A percentile compares a stretch with the other conserved stretches of the same genome.
Evolutionary conservation across 1,140 invertebrate species (phyloP).

Genomic region (Papilio dardanus): DNA sequence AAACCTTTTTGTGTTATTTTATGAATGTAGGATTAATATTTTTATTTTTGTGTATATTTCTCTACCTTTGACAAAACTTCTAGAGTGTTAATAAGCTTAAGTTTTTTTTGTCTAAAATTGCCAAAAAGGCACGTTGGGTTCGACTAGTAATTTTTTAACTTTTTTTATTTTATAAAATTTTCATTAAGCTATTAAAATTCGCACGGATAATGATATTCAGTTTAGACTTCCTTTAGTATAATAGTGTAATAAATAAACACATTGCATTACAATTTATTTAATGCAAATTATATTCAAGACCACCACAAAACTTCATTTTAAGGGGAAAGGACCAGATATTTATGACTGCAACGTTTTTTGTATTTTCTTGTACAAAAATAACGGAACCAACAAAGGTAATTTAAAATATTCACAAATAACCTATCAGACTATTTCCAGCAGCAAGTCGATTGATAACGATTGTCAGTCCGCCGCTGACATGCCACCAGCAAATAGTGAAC

Average conservation of each 20-base stretch:
- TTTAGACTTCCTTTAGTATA: neutral
- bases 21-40: no score
- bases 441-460: neutral
- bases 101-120: no score
- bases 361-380: neutral
- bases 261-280: neutral
- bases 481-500: neutral
- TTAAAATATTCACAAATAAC: neutral
- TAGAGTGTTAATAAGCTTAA: no score
- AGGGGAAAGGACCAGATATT: neutral
- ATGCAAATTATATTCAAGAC: conserved; percentile 12
- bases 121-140: no score
- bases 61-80: no score
- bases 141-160: no score
- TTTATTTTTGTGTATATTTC: no score
- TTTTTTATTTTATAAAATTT: neutral
- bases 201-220: neutral
- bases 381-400: neutral
- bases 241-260: neutral
- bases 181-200: neutral
- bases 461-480: neutral
- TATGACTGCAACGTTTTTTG: neutral
- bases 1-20: conserved; percentile 28
- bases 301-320: neutral
- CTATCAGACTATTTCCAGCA: conserved; percentile 12